Conservation (phyloP, 1,140 invertebrate species). For the Pachypeltis micranthus region DNA sequence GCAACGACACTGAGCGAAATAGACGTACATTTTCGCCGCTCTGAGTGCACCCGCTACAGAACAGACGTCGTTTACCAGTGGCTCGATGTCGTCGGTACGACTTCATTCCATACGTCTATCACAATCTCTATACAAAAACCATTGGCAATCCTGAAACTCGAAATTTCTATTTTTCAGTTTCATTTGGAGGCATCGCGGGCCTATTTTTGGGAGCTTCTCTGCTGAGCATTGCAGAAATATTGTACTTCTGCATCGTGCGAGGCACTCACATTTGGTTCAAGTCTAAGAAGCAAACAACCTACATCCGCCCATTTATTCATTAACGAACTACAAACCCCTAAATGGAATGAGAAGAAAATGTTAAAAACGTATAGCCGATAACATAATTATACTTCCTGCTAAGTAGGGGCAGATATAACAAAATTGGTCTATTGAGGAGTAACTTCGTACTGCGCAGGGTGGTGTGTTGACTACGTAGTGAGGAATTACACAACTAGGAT, state of each 20-base stretch:
- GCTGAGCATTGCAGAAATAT: constrained; percentile 27
- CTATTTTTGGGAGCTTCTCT: constrained; percentile 30
- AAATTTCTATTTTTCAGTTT: constrained; percentile 23
- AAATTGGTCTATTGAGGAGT: no score
- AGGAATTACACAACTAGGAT: no score
- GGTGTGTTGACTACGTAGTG: no score
- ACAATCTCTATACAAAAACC: no score
- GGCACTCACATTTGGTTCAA: constrained; percentile 16
- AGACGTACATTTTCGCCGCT: constrained; percentile 26
- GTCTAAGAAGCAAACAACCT: background rate
- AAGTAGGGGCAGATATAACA: no score
- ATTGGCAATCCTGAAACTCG: no score
- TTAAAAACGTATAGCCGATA: no score
- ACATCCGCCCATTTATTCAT: background rate
- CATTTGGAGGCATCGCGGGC: constrained; percentile 29
- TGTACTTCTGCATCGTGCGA: constrained; percentile 29
- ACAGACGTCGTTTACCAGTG: constrained; percentile 27
- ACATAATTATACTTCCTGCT: no score
- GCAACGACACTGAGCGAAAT: constrained; percentile 21
- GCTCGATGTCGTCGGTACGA: constrained; percentile 29
- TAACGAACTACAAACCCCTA: no score
- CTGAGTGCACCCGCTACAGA: constrained; percentile 25
- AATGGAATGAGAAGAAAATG: no score
- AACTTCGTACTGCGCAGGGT: no score
- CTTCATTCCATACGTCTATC: no score